Evolutionary conservation across 2,888 invertebrate genomes (phyloP).

Genomic region (Neocrepidodera transversa): DNA sequence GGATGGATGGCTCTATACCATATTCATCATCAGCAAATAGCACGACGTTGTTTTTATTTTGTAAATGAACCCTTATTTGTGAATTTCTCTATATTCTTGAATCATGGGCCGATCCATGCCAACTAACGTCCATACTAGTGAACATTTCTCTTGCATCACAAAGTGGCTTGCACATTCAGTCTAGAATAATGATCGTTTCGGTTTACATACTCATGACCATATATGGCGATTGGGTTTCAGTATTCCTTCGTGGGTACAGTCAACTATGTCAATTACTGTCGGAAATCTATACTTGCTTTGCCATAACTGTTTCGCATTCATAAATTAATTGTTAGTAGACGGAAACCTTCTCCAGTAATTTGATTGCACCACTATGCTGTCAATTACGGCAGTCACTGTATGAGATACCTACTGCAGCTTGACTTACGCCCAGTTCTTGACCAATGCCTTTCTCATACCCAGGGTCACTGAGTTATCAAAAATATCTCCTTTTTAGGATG

Average conservation of each 20-base stretch:
- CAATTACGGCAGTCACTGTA: neutral
- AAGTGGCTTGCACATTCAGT: conserved; percentile 37
- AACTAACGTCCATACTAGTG: conserved; percentile 32
- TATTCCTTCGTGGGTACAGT: neutral
- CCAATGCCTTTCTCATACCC: neutral
- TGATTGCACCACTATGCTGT: no score
- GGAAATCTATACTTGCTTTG: no score
- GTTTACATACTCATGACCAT: conserved; percentile 1
- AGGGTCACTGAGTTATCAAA: neutral
- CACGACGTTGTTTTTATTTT: neutral
- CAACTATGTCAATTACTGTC: neutral
- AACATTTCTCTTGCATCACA: conserved; percentile 32
- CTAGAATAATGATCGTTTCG: conserved; percentile 32
- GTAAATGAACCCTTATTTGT: neutral
- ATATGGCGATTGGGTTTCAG: conserved; percentile 7
- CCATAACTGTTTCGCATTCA: no score
- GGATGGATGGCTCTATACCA: neutral
- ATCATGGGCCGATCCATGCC: conserved; percentile 31
- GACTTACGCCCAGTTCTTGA: neutral
- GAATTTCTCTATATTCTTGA: conserved; percentile 32
- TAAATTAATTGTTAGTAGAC: neutral
- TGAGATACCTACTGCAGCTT: neutral
- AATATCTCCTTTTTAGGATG: no score
- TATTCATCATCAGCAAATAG: neutral
- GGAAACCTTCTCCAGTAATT: no score